Percentiles rank a stretch among this genome's conserved stretches.
phyloP scores from a whole-genome alignment of 2,888 invertebrate species.

The Gortyna flavago region DNA sequence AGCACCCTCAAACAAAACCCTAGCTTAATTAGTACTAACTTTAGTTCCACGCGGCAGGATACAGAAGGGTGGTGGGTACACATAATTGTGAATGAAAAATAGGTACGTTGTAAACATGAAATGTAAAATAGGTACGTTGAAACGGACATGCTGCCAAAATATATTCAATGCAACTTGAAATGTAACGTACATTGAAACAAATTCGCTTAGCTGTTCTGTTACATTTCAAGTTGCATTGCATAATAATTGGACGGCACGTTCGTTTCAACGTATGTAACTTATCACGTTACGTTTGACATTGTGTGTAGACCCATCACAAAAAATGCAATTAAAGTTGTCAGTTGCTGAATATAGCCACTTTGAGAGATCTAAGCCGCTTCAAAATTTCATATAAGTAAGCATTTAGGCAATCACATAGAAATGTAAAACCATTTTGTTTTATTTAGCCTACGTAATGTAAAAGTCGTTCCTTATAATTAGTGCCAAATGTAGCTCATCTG shows the following conservation, averaged over 20 bases:
- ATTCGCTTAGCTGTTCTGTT: neutral
- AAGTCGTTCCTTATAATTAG: neutral
- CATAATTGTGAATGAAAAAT: neutral
- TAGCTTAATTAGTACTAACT: neutral
- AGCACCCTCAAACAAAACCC: neutral
- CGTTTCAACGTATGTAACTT: neutral
- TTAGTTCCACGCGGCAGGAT: no score
- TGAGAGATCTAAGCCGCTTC: slow-evolving; percentile 3
- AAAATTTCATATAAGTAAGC: slow-evolving; percentile 12
- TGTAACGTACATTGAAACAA: neutral
- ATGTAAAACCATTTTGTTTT: slow-evolving; percentile 7
- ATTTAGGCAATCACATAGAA: slow-evolving; percentile 2
- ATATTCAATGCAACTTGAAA: neutral
- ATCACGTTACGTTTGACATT: neutral
- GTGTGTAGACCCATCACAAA: neutral
- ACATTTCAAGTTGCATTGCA: neutral
- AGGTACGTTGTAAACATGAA: neutral
- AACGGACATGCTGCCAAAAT: neutral
- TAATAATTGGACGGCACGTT: neutral
- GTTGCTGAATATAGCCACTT: slow-evolving; percentile 13
- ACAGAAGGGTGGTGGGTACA: neutral
- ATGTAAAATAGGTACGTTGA: neutral
- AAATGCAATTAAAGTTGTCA: neutral
- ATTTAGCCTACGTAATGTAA: neutral
- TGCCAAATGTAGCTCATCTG: slow-evolving; percentile 24